Conservation (phyloP, 2,113 vertebrate genomes). For the Catharus minimus region DNA sequence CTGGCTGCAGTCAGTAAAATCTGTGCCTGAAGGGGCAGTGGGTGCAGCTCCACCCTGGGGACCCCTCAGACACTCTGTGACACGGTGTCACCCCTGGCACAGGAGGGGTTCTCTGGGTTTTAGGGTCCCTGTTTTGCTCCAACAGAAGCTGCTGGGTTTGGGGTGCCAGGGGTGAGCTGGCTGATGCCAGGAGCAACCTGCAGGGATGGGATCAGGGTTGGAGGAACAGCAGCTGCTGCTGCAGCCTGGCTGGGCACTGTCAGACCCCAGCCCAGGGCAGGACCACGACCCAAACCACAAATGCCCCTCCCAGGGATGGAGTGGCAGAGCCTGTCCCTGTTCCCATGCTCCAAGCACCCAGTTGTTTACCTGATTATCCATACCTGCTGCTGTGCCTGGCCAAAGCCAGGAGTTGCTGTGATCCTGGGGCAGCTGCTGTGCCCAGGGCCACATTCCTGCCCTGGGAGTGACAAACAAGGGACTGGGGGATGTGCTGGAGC, state of each 20-base stretch:
- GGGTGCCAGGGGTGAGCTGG: not conserved
- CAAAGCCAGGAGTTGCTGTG: accelerated
- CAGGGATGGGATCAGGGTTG: not conserved
- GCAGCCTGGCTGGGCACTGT: not conserved
- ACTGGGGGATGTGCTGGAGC: not conserved
- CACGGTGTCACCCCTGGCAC: accelerated
- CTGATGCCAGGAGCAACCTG: accelerated
- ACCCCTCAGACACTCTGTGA: accelerated
- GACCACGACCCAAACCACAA: not conserved
- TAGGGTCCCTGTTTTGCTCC: not conserved
- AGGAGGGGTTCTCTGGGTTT: not conserved
- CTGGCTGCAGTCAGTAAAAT: not conserved
- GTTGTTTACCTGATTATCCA: accelerated
- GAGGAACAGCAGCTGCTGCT: not conserved
- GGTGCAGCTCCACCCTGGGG: not conserved
- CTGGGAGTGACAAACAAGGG: accelerated
- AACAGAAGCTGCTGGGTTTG: not conserved
- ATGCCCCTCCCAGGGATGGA: accelerated
- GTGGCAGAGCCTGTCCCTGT: not conserved
- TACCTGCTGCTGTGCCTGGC: not conserved
- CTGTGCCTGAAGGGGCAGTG: not conserved
- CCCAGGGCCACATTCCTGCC: not conserved
- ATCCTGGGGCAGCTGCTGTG: not conserved
- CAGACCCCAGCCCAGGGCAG: not conserved
- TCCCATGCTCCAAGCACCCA: not conserved